A percentile compares a stretch with the other conserved stretches of the same genome.
phyloP scores from a whole-genome alignment of 2,113 vertebrate species.

The Hyaena hyaena region DNA sequence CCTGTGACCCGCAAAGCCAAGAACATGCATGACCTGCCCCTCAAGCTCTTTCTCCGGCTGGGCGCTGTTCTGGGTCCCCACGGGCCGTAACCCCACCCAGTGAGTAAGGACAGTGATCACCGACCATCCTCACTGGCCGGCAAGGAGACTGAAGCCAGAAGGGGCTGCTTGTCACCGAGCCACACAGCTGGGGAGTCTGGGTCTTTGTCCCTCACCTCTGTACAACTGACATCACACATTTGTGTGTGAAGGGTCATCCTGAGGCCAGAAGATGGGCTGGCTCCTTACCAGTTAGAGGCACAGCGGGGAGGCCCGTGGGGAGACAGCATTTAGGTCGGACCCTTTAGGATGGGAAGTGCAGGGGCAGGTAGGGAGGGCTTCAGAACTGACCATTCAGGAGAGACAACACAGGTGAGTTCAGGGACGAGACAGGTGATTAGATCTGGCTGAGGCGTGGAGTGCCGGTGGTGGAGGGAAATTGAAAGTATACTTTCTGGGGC shows the following conservation, averaged over 20 bases:
- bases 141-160: background rate
- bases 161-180: background rate
- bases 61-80: background rate
- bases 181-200: too few relatives aligned
- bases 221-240: accelerated
- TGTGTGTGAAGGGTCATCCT: background rate
- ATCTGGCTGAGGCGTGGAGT: background rate
- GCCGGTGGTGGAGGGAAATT: background rate
- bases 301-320: background rate
- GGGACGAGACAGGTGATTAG: background rate
- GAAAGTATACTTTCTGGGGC: background rate
- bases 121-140: accelerated
- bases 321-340: background rate
- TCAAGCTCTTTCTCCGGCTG: background rate
- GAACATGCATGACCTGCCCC: accelerated
- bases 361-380: background rate
- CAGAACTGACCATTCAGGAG: background rate
- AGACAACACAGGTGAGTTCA: background rate
- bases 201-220: background rate
- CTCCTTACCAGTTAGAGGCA: background rate
- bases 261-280: background rate
- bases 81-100: background rate
- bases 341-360: background rate
- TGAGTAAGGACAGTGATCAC: accelerated
- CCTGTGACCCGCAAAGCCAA: background rate